phyloP scores from a whole-genome alignment of 2,888 invertebrate species.

The Eulithis testata region DNA sequence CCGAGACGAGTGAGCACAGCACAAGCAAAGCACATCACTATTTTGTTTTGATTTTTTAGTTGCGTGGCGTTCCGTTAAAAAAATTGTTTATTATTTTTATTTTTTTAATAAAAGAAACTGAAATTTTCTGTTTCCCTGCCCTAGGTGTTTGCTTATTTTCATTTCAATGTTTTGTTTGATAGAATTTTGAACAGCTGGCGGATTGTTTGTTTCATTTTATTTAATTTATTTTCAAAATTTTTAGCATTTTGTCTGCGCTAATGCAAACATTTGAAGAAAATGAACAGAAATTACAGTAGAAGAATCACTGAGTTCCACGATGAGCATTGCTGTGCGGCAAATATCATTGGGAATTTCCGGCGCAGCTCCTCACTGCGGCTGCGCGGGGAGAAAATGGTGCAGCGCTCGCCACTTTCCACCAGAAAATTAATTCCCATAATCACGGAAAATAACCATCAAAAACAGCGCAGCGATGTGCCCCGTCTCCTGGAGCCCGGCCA shows the following conservation, averaged over 20 bases:
- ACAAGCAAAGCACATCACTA: too few relatives aligned
- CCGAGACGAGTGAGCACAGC: too few relatives aligned
- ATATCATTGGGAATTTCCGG: constrained; percentile 83
- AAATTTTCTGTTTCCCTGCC: too few relatives aligned
- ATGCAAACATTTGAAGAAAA: constrained; percentile 76
- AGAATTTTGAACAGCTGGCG: constrained; percentile 57
- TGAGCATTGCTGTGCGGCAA: constrained; percentile 80
- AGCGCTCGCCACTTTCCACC: constrained; percentile 80
- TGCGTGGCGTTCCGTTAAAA: too few relatives aligned
- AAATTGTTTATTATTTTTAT: too few relatives aligned
- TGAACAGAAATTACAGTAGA: constrained; percentile 75
- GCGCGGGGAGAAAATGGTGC: constrained; percentile 86
- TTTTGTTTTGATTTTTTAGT: too few relatives aligned
- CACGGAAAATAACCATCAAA: constrained; percentile 85
- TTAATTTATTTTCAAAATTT: constrained; percentile 51
- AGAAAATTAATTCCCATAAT: constrained; percentile 85
- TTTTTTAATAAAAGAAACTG: too few relatives aligned
- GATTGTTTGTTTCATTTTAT: too few relatives aligned
- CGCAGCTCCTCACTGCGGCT: constrained; percentile 88
- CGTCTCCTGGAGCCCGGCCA: constrained; percentile 75
- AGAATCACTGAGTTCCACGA: constrained; percentile 76
- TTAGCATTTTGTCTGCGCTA: constrained; percentile 69
- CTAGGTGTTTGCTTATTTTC: too few relatives aligned
- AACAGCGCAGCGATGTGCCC: constrained; percentile 77
- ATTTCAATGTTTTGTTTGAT: constrained; percentile 1